A percentile compares a stretch with the other conserved stretches of the same genome.
These are phyloP conservation scores for Malurus splendens DNA, from an alignment of 2,797 vertebrate species.

Conservation along the genomic window DNA sequence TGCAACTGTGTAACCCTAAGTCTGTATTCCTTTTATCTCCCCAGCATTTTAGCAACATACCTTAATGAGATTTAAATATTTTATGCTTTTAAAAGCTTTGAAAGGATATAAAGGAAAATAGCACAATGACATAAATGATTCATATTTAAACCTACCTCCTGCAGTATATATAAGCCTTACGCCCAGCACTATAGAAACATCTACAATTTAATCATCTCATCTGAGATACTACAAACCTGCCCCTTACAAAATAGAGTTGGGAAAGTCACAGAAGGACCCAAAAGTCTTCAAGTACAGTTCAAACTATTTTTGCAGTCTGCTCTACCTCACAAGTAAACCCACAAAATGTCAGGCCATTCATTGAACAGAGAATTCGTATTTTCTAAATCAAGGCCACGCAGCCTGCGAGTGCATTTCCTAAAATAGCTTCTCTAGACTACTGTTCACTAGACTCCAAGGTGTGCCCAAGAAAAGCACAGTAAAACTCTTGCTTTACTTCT, in stretches of 20 bases:
- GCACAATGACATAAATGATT: not conserved
- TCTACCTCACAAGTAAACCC: not conserved
- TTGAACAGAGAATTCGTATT: not conserved
- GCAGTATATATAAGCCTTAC: not conserved
- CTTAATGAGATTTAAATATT: constrained; percentile 46
- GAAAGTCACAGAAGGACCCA: not conserved
- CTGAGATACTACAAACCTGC: not conserved
- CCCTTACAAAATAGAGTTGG: not conserved
- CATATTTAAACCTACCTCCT: constrained; percentile 1
- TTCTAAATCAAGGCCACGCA: not conserved
- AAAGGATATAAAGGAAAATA: not conserved
- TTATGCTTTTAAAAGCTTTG: constrained; percentile 47
- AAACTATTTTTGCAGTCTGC: not conserved
- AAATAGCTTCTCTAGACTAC: not conserved
- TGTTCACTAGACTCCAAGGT: not conserved
- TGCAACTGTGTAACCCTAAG: not conserved
- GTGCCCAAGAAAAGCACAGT: not conserved
- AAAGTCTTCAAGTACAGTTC: not conserved
- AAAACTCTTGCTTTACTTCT: constrained; percentile 6
- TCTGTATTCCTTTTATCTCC: not conserved
- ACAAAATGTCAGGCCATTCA: not conserved
- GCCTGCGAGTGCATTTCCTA: not conserved
- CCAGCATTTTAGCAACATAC: not conserved
- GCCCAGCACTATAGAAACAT: not conserved
- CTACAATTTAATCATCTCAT: not conserved